A percentile compares a stretch with the other conserved stretches of the same genome.
Conservation (phyloP, 53 echinoderm and acorn worm genomes). For the Echinometra lucunter region DNA sequence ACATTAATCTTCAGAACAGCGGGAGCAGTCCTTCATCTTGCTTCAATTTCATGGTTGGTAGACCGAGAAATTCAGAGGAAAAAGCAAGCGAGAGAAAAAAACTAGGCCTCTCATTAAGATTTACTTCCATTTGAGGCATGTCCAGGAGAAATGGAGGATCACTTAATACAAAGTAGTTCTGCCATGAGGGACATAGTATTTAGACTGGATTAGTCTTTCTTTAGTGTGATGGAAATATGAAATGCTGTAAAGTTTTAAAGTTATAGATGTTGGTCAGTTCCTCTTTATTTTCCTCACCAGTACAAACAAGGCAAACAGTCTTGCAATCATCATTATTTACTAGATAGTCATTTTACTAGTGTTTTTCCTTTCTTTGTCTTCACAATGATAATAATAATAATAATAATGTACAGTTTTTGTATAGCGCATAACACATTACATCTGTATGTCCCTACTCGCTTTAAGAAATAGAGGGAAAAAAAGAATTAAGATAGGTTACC, state of each 20-base stretch:
- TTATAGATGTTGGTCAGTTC: neutral
- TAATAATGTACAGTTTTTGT: neutral
- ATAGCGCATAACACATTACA: too few relatives aligned
- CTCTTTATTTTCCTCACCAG: neutral
- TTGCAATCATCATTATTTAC: neutral
- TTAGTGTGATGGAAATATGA: neutral
- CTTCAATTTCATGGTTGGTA: conserved; percentile 43
- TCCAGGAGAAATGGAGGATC: neutral
- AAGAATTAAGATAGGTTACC: too few relatives aligned
- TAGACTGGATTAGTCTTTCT: neutral
- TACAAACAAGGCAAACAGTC: neutral
- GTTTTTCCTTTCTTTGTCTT: neutral
- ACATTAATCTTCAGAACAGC: conserved; percentile 42
- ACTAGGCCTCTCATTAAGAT: conserved; percentile 2
- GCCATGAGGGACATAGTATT: neutral
- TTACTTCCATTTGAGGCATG: neutral
- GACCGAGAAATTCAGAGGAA: conserved; percentile 44
- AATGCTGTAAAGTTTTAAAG: neutral
- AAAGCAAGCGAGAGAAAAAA: neutral
- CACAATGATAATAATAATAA: too few relatives aligned
- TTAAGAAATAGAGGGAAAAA: too few relatives aligned
- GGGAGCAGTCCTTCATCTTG: neutral
- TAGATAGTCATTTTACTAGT: neutral
- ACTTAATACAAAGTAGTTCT: neutral
- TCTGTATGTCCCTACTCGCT: neutral